Base-by-base conservation (phyloP, 37 sponge, comb jelly and placozoan species). In the Beroe ovata region DNA sequence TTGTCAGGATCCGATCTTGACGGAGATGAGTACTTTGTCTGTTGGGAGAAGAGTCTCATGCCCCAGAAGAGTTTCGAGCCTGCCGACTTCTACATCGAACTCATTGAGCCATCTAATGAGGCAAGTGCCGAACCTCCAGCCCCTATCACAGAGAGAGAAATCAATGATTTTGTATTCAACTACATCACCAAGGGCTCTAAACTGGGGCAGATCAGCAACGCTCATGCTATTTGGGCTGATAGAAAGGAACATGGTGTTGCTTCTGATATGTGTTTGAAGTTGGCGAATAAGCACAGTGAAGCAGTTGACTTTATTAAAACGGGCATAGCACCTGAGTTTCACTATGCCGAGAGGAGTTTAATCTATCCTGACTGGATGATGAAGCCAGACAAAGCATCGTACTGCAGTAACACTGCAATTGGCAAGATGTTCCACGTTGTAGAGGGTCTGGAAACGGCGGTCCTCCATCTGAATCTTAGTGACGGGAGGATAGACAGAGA, bases 181-280 rank as follows among this genome's bases (percentile, higher is more conserved):
- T 90, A 90, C 81, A 90, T 90, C 29, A 71, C 59, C 29, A 90
- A 71, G 59, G 91, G 71, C 8, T 77, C 84, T 54, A 61, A 72
- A 36, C 72, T 90, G 39, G 91, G 91, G 0, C 84, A 60, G 84
- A 90, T 90, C 84, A 54, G 64, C 84, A 90, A 72, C 91, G 91
- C 91, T 21, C 91, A 90, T 84, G 72, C 60, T 36, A 72, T 71
- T 23, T 60, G 62, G 91, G 72, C 91, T 1, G 91, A 90, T 60
- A n/a, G 40, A 40, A 33, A 42, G 47, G 54, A 77, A 3, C 3
- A 77, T 25, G 84, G 84, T 0, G 84, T 77, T 21, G 8, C 8
- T 6, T 77, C 84, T n/a, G 38, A 38, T 16, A 33, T 21, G 14
- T 77, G 84, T 41, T 0, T 77, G 26, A 21, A 19, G 35, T 26